Evolutionary conservation across 1,140 invertebrate species (phyloP), one percentile per base, ranked within the genome.

Genomic region (Maconellicoccus hirsutus): DNA sequence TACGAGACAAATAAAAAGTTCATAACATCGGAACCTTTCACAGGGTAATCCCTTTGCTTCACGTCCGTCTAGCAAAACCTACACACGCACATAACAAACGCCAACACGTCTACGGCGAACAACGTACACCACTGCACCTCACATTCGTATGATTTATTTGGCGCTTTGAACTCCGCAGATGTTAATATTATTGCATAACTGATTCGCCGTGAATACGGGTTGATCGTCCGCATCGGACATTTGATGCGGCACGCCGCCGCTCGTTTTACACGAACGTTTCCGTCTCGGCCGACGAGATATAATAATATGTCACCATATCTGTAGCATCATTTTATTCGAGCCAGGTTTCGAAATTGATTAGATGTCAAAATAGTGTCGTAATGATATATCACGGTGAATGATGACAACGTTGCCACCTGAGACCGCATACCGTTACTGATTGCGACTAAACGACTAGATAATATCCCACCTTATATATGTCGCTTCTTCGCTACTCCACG

Each of bases 361-460:
- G 61, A 66, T 22, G 61, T 66, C 61, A 66, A 66, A 66, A 66
- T 66, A 66, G 61, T 66, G 61, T 66, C 61, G 61, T 25, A 25
- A 26, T 66, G 61, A 66, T 66, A 66, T 66, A 66, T 66, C 61
- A 25, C 61, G 22, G 25, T 66, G 61, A 66, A 22, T 66, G 61
- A 66, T 66, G 61, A 66, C 61, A 66, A 66, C 21, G 25, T 66
- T 25, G 61, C 61, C 61, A 66, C 61, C 61, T 66, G 61, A 66
- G 61, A 66, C 61, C 61, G 61, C 19, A 66, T 66, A 66, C 61
- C 61, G 61, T 66, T 66, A 66, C 61, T 66, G 61, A 66, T 66
- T 66, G 61, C 61, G 61, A 66, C 61, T 66, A 66, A 66, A 66
- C 61, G 25, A 66, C 61, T 66, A 16, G 61, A 66, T 66, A 66